These are phyloP conservation scores for Sterrhoptilus dennistouni DNA, from an alignment of 2,113 vertebrate genomes.

Conservation along the genomic window DNA sequence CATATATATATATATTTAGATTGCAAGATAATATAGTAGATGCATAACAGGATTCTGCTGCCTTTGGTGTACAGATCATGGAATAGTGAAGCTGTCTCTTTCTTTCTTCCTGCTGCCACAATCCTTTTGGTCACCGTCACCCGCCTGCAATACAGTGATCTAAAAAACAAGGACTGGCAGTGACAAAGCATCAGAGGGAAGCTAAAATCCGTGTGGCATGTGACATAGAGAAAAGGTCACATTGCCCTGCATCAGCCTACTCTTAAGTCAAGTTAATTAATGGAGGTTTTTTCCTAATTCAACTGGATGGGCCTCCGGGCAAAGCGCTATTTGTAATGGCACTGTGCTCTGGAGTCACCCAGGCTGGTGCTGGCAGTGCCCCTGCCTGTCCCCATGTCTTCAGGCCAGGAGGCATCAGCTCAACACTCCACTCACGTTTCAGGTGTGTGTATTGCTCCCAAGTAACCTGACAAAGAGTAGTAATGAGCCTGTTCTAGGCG, in stretches of 20 bases:
- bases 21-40: background rate
- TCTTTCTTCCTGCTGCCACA: background rate
- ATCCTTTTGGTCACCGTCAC: background rate
- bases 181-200: slow-evolving; percentile 58
- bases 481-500: background rate
- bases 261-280: slow-evolving; percentile 76
- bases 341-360: background rate
- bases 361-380: background rate
- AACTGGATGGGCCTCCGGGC: slow-evolving; percentile 72
- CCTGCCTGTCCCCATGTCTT: background rate
- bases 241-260: slow-evolving; percentile 69
- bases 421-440: background rate
- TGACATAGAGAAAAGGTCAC: slow-evolving; percentile 77
- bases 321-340: slow-evolving; percentile 44
- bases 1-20: background rate
- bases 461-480: background rate
- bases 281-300: slow-evolving; percentile 62
- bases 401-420: background rate
- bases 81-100: background rate
- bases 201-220: slow-evolving; percentile 69
- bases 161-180: slow-evolving; percentile 16
- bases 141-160: background rate
- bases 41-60: background rate
- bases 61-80: background rate
- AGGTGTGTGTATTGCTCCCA: background rate